Evolutionary conservation across 2,888 invertebrate species (phyloP).

Genomic region (Odontothrips loti): DNA sequence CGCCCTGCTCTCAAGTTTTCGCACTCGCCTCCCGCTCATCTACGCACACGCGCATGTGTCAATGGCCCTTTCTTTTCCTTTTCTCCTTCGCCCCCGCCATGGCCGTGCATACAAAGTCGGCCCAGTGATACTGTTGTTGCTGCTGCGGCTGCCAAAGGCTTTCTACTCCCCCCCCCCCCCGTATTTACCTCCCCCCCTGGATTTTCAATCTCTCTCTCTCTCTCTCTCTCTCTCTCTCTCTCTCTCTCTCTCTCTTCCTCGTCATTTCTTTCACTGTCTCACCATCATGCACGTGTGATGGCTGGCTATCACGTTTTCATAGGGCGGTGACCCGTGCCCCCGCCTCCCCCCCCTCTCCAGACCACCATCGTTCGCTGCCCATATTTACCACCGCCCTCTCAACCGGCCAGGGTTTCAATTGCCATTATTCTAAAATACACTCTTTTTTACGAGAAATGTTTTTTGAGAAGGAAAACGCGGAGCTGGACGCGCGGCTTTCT

Average conservation of each 20-base stretch:
- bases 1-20: background rate
- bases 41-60: background rate
- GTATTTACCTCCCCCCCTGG: background rate
- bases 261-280: background rate
- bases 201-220: background rate
- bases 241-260: background rate
- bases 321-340: background rate
- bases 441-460: too few relatives aligned
- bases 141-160: background rate
- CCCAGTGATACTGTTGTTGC: background rate
- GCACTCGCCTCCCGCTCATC: background rate
- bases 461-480: too few relatives aligned
- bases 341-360: background rate
- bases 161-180: background rate
- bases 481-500: too few relatives aligned
- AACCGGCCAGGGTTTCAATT: too few relatives aligned
- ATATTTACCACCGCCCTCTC: too few relatives aligned
- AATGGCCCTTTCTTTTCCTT: conserved; percentile 2
- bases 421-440: too few relatives aligned
- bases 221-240: conserved; percentile 16
- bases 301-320: background rate
- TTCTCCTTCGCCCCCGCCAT: background rate
- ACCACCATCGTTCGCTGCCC: too few relatives aligned
- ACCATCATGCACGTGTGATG: background rate
- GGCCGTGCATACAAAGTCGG: background rate